Base-by-base conservation (phyloP, 2,888 invertebrate genomes). In the Tetropium fuscum region DNA sequence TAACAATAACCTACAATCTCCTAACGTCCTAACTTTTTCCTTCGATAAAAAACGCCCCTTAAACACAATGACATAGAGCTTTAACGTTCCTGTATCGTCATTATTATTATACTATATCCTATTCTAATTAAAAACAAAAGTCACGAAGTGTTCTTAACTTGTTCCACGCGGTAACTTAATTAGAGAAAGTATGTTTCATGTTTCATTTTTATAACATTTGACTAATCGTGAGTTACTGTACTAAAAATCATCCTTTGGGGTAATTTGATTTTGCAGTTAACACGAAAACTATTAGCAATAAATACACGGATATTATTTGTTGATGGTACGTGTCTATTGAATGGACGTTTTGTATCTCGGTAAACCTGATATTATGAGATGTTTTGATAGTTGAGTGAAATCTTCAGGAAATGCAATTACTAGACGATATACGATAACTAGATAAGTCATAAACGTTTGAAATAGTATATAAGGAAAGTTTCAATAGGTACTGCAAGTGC, bases 101-200 rank as follows among this genome's bases (percentile, higher is more conserved):
- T 48, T 16, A 40, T 38, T 48, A 41, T 53, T 53, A 60, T 56
- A 47, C 53, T 43, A n/a, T 25, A 60, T 56, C 53, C 53, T 43
- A n/a, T 25, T 57, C 45, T 32, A 51, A 57, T 57, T 53, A 41
- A 40, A 54, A 15, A 34, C 56, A 45, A 57, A 59, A 54, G 63
- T 63, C 63, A 63, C 63, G 63, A 58, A 34, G 7, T 15, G 3
- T 44, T 48, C 43, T 60, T 53, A 47, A 34, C 47, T 56, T 30
- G 22, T 27, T 30, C 57, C 22, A 32, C 38, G 22, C 44, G 34
- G 56, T 27, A 53, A 53, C 41, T 56, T 63, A 63, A 63, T 63
- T 63, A 59, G 59, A 63, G 63, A 63, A 63, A 63, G 63, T 53
- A 25, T n/a, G 27, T 40, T 40, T 51, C 7, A 25, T n/a, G 27